Percentiles rank a stretch among this genome's conserved stretches.
These are phyloP conservation scores for Siphamia tubifer DNA, from an alignment of 2,113 vertebrate species.

Conservation along the genomic window DNA sequence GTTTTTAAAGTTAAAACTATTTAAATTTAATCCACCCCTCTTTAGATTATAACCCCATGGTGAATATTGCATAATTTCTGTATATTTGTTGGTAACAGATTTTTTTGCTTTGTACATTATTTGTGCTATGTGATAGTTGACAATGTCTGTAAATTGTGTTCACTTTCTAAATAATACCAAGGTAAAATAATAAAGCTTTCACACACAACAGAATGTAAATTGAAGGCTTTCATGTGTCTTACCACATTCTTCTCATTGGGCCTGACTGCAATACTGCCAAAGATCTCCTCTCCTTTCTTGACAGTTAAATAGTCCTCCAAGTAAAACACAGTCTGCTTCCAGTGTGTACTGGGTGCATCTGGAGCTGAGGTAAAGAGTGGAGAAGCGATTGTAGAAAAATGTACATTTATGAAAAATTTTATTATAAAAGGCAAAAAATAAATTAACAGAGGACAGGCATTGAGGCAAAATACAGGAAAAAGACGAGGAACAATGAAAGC, in stretches of 20 bases:
- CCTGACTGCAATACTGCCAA: conserved; percentile 91
- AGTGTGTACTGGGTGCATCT: conserved; percentile 94
- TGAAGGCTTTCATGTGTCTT: conserved; percentile 43
- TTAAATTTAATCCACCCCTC: too few species aligned
- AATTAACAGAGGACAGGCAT: background rate
- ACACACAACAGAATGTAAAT: background rate
- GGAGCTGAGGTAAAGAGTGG: conserved; percentile 80
- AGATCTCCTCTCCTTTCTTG: conserved; percentile 93
- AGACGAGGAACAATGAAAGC: background rate
- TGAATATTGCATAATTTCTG: too few species aligned
- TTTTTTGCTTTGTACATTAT: too few species aligned
- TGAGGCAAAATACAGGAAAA: background rate
- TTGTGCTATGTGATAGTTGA: too few species aligned
- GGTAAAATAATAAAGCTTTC: background rate
- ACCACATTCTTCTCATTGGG: conserved; percentile 97
- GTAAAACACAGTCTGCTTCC: conserved; percentile 99
- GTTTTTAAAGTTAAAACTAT: too few species aligned
- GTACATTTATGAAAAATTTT: background rate
- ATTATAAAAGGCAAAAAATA: background rate
- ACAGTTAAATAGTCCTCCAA: conserved; percentile 97
- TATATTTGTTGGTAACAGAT: too few species aligned
- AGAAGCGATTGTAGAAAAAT: background rate
- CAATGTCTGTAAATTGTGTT: too few species aligned
- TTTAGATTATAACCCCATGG: too few species aligned
- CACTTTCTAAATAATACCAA: background rate